Conservation (phyloP, 2,888 invertebrate genomes). For the Xanthia icteritia region DNA sequence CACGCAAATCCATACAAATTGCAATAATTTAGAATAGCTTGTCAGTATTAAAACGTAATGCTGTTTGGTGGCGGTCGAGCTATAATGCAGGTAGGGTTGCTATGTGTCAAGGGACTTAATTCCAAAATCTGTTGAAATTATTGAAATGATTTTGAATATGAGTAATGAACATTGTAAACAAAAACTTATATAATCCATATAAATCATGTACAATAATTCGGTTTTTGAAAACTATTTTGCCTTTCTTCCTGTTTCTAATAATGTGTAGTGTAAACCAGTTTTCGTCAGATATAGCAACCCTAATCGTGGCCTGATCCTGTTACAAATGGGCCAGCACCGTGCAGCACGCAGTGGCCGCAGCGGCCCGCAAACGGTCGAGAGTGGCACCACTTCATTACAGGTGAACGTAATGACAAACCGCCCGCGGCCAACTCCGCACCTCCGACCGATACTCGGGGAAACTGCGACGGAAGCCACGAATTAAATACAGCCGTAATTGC, state of each 20-base stretch:
- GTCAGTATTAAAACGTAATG: constrained; percentile 67
- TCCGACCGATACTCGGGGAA: constrained; percentile 68
- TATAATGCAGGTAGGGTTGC: constrained; percentile 49
- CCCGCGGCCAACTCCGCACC: constrained; percentile 73
- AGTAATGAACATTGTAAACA: background rate
- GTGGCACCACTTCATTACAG: constrained; percentile 75
- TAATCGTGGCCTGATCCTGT: constrained; percentile 67
- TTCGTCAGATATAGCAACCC: constrained; percentile 29
- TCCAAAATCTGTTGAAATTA: background rate
- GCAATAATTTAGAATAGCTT: constrained; percentile 75
- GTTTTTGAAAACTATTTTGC: background rate
- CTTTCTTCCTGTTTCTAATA: background rate
- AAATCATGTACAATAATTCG: background rate
- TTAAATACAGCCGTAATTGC: constrained; percentile 59
- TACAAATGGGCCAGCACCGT: constrained; percentile 66
- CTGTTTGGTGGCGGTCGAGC: constrained; percentile 58
- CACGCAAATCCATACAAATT: constrained; percentile 72
- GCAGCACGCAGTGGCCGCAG: constrained; percentile 45
- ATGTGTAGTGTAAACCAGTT: background rate
- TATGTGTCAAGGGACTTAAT: background rate
- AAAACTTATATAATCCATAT: background rate
- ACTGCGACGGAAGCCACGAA: constrained; percentile 65
- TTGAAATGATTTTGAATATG: background rate
- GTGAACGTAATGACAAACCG: constrained; percentile 72
- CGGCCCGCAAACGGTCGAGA: constrained; percentile 53